Percentiles rank a stretch among this genome's conserved stretches.
Evolutionary conservation across 2,888 invertebrate genomes (phyloP).

Genomic region (Acleris emargana): DNA sequence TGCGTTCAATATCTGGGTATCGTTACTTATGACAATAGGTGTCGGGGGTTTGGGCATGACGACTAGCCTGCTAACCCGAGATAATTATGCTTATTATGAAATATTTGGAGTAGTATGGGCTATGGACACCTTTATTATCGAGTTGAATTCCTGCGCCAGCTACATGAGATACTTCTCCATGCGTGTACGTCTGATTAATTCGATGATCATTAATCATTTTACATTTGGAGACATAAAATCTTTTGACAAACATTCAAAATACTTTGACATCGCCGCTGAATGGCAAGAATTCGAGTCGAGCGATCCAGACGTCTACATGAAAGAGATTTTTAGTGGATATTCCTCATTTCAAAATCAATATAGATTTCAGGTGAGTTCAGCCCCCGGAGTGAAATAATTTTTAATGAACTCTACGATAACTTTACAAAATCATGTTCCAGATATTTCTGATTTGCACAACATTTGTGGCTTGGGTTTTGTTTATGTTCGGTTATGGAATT

Average conservation of each 20-base stretch:
- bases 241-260: conserved; percentile 4
- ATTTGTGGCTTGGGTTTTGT: conserved; percentile 49
- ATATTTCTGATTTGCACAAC: conserved; percentile 54
- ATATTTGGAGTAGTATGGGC: conserved; percentile 37
- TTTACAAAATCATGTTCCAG: conserved; percentile 44
- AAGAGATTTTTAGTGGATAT: conserved; percentile 45
- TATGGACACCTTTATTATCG: conserved; percentile 49
- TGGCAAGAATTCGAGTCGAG: conserved; percentile 49
- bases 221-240: not conserved
- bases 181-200: conserved; percentile 58
- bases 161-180: conserved; percentile 52
- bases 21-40: conserved; percentile 38
- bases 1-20: conserved; percentile 41
- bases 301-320: conserved; percentile 45
- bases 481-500: conserved; percentile 53
- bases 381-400: too few relatives aligned
- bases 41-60: conserved; percentile 36
- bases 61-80: conserved; percentile 33
- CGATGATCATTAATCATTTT: conserved; percentile 57
- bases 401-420: too few relatives aligned
- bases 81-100: conserved; percentile 17
- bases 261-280: conserved; percentile 48
- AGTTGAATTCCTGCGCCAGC: conserved; percentile 53
- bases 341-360: conserved; percentile 44
- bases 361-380: conserved; percentile 42